Conservation (phyloP, 2,888 invertebrate genomes). For the Orthosia incerta region DNA sequence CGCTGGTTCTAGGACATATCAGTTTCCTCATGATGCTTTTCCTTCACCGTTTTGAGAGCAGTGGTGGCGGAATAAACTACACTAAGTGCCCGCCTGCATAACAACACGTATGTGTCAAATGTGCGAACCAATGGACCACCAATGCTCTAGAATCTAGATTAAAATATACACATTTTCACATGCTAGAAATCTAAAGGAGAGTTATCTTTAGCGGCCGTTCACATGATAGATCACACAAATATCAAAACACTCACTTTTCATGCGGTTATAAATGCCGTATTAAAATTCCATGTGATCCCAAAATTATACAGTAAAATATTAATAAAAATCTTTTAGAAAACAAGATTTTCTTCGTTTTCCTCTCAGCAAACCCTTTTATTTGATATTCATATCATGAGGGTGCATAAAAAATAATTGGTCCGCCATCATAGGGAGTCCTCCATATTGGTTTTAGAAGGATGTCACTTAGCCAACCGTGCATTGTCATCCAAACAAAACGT, state of each 20-base stretch:
- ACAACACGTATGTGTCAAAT: neutral
- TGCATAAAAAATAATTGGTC: too few relatives aligned
- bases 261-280: slow-evolving; percentile 3
- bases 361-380: too few relatives aligned
- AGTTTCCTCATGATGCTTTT: neutral
- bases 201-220: neutral
- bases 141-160: neutral
- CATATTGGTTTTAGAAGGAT: too few relatives aligned
- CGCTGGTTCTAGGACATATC: neutral
- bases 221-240: neutral
- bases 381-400: too few relatives aligned
- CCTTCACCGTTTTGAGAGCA: neutral
- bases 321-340: too few relatives aligned
- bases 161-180: neutral
- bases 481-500: too few relatives aligned
- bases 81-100: too few relatives aligned
- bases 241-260: neutral
- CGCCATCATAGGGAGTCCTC: too few relatives aligned
- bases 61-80: neutral
- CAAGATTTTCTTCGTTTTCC: too few relatives aligned
- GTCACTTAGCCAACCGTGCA: too few relatives aligned
- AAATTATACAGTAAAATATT: neutral
- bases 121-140: neutral
- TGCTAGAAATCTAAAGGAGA: neutral
- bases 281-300: neutral